Percentiles rank a stretch among this genome's conserved stretches.
Conservation (phyloP, 2,888 invertebrate genomes). For the Brachycybe producta region DNA sequence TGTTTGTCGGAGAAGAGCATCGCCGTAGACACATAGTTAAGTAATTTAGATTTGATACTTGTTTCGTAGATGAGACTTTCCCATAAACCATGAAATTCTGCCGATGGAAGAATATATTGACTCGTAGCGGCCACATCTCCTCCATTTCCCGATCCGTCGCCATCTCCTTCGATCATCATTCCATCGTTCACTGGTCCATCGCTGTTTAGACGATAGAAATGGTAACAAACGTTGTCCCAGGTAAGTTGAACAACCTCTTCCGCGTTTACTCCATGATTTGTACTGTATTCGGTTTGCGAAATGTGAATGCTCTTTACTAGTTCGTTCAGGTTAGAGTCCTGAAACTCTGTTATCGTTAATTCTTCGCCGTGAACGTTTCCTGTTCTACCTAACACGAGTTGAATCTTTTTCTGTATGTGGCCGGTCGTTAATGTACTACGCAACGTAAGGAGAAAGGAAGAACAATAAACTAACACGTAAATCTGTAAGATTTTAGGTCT, state of each 20-base stretch:
- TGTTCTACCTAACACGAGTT: background rate
- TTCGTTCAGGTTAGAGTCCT: background rate
- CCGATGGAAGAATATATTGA: constrained; percentile 68
- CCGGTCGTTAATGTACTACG: background rate
- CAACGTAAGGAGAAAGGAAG: background rate
- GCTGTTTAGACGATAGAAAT: constrained; percentile 21
- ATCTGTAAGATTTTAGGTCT: background rate
- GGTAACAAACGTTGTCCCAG: background rate
- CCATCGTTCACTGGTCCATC: constrained; percentile 21
- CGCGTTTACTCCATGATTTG: no score
- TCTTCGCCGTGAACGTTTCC: background rate
- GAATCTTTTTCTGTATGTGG: background rate
- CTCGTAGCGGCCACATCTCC: constrained; percentile 42
- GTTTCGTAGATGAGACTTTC: constrained; percentile 71
- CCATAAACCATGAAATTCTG: constrained; percentile 73
- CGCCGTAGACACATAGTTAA: constrained; percentile 73
- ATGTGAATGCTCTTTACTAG: background rate
- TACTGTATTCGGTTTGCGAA: background rate
- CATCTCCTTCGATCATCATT: constrained; percentile 17
- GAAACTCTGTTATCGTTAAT: background rate
- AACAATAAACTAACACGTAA: background rate
- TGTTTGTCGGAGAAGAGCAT: constrained; percentile 67
- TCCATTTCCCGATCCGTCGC: constrained; percentile 27
- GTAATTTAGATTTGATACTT: constrained; percentile 57
- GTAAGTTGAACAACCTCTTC: background rate